Conservation (phyloP, 2,113 vertebrate species). For the Cheirogaleus medius region DNA sequence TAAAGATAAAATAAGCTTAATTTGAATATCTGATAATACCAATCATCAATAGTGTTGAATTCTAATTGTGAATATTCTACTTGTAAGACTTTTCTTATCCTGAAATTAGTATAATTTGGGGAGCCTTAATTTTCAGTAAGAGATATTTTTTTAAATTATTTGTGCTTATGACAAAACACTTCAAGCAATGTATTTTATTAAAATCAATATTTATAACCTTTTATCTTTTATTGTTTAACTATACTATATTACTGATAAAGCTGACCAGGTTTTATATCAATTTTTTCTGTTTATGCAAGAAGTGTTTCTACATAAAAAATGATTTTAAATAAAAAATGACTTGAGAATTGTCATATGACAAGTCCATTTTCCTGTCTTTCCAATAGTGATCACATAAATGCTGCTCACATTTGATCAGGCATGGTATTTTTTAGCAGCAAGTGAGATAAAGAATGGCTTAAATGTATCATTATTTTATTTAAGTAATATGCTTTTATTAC, state of each 20-base stretch:
- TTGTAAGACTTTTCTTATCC: not conserved
- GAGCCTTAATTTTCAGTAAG: not conserved
- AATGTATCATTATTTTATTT: not conserved
- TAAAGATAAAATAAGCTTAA: not conserved
- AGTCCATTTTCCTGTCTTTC: not conserved
- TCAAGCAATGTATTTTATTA: not conserved
- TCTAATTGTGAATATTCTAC: not conserved
- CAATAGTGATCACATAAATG: not conserved
- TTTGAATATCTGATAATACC: not conserved
- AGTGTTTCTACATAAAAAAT: not conserved
- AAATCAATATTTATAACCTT: not conserved
- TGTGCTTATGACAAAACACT: not conserved
- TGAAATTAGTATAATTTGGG: not conserved
- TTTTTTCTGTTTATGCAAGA: not conserved
- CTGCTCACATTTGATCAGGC: accelerated
- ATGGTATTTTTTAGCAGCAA: not conserved
- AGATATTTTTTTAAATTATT: not conserved
- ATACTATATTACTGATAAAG: not conserved
- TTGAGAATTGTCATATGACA: not conserved
- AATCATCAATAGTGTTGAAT: not conserved
- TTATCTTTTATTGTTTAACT: not conserved
- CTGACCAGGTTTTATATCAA: not conserved
- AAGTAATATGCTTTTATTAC: not conserved
- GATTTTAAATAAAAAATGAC: not conserved
- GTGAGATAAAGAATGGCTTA: not conserved